phyloP scores from a whole-genome alignment of 2,797 vertebrate genomes.

The Hippocampus kuda region DNA sequence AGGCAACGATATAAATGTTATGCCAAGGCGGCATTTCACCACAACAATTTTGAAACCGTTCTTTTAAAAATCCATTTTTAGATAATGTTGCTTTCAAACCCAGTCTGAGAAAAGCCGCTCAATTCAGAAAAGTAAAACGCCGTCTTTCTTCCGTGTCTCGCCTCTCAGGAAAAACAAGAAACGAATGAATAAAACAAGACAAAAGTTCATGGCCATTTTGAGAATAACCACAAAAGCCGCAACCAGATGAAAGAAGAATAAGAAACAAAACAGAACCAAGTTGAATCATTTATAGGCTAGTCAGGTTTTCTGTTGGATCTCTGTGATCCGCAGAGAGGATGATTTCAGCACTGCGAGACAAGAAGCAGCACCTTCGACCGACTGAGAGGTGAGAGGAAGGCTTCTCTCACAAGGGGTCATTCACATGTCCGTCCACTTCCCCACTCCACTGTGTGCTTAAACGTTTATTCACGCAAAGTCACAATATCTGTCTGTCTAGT shows the following conservation, averaged over 20 bases:
- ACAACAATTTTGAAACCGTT: neutral
- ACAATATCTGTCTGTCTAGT: neutral
- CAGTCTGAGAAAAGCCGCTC: neutral
- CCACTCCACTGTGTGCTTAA: neutral
- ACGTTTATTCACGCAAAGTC: neutral
- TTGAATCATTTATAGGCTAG: constrained; percentile 2
- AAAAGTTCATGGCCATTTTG: neutral
- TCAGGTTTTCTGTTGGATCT: neutral
- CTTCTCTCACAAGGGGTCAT: neutral
- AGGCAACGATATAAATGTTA: neutral
- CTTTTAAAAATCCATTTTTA: neutral
- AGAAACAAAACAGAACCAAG: neutral
- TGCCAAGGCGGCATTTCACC: neutral
- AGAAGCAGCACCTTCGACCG: neutral
- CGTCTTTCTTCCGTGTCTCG: neutral
- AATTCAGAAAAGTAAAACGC: neutral
- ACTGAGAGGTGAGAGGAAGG: neutral
- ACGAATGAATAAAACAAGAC: neutral
- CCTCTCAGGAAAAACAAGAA: neutral
- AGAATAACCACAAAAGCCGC: neutral
- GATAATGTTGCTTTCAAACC: neutral
- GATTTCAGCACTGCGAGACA: neutral
- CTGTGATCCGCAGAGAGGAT: neutral
- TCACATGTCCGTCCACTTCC: neutral
- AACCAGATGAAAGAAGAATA: neutral